phyloP scores from a whole-genome alignment of 2,797 vertebrate species.

The Pseudomugil gertrudae region DNA sequence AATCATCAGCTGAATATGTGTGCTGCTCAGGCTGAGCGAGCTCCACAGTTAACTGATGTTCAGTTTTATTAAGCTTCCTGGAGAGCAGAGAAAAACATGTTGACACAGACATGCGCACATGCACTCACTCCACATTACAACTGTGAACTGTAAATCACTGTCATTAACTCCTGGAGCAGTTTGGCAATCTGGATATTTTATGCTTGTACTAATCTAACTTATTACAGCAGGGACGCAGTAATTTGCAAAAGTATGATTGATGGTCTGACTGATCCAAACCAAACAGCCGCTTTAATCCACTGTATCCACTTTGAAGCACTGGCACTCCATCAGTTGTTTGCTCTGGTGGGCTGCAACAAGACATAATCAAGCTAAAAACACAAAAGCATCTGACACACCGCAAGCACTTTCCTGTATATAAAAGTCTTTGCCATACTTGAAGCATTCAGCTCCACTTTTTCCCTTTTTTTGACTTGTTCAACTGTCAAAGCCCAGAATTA shows the following conservation, averaged over 20 bases:
- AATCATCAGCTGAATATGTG: conserved; percentile 33
- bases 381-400: conserved; percentile 32
- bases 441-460: conserved; percentile 6
- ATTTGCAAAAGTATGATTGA: conserved; percentile 56
- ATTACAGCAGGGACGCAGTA: conserved; percentile 51
- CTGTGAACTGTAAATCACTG: conserved; percentile 54
- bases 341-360: conserved; percentile 24
- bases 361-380: conserved; percentile 47
- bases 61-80: conserved; percentile 50
- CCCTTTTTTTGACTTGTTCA: neutral
- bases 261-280: conserved; percentile 54
- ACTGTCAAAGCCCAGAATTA: neutral
- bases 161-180: conserved; percentile 89
- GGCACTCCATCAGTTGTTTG: conserved; percentile 43
- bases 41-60: conserved; percentile 44
- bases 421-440: neutral
- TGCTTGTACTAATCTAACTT: conserved; percentile 69
- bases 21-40: conserved; percentile 24
- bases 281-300: conserved; percentile 41
- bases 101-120: conserved; percentile 19
- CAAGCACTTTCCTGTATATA: conserved; percentile 1
- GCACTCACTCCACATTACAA: conserved; percentile 22
- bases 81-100: conserved; percentile 51
- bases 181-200: conserved; percentile 78
- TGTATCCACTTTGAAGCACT: conserved; percentile 32